Evolutionary conservation across 1,140 invertebrate genomes (phyloP), one percentile per base, ranked within the genome.

Genomic region (Drosophila lini): DNA sequence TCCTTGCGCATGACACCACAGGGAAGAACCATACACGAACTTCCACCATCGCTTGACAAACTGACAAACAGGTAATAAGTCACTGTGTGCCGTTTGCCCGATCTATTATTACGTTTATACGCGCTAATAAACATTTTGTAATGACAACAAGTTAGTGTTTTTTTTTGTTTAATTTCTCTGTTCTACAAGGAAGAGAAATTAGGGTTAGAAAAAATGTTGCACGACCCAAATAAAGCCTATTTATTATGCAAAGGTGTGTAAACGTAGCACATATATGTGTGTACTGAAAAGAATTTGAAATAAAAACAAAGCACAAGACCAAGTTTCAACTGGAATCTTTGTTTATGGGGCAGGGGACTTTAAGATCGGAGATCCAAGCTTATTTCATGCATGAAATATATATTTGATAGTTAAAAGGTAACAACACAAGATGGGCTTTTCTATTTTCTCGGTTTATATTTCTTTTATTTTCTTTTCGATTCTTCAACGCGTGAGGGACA

Each of bases 381-480:
- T 28, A 28, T 28, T 28, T 28, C 25, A 5, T 28, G 25, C 25
- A 28, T 6, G 22, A 22, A 22, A 22, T 1, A 22, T 3, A 22
- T 22, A 22, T 22, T 22, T 22, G 22, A 2, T 22, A 22, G 22
- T 22, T 22, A 22, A 22, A 22, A 22, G 22, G 22, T 22, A 22
- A 22, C 3, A 22, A 22, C 22, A 47, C 22, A 25, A 5, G 0
- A 7, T 15, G n/a, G 2, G 5, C 5, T 15, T 36, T 69, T 38
- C 3, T 15, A 42, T 68, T 53, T 31, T 53, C 53, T 53, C 64
- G 22, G 65, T 69, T 69, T 69, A 69, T 31, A 53, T 55, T 69
- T 34, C 38, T 68, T 55, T 67, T 67, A 69, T 69, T 69, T 67
- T 69, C 62, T 69, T 69, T 69, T 69, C 65, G 65, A 69, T 69